These are phyloP conservation scores for Erebia aethiops DNA, from an alignment of 2,888 invertebrate genomes.

Conservation along the genomic window DNA sequence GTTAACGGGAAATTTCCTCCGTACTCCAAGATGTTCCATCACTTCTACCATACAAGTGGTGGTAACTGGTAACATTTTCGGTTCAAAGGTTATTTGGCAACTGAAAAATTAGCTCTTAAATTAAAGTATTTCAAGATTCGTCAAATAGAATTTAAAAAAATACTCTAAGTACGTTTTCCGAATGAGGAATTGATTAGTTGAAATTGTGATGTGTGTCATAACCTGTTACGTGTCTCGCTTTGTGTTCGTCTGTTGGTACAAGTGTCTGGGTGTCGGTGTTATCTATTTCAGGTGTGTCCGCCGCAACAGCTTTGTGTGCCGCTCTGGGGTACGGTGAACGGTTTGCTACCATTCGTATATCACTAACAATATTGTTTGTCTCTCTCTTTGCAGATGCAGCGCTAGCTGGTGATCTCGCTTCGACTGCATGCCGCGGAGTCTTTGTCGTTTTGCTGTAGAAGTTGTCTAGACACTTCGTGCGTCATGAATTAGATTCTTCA, in stretches of 20 bases:
- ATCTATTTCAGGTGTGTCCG: slow-evolving; percentile 62
- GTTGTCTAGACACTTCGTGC: slow-evolving; percentile 25
- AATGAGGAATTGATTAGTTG: slow-evolving; percentile 16
- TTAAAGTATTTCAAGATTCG: neutral
- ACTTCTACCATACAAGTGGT: too few relatives aligned
- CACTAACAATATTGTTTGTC: slow-evolving; percentile 70
- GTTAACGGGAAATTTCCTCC: too few relatives aligned
- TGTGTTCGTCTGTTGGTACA: slow-evolving; percentile 59
- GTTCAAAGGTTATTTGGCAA: neutral
- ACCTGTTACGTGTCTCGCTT: slow-evolving; percentile 50
- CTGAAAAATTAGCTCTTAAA: neutral
- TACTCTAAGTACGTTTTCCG: neutral
- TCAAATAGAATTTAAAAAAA: neutral
- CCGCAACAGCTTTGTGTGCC: slow-evolving; percentile 65
- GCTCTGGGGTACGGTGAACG: slow-evolving; percentile 65
- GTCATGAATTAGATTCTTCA: neutral
- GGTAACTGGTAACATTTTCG: too few relatives aligned
- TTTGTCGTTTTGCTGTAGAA: neutral
- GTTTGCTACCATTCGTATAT: slow-evolving; percentile 53
- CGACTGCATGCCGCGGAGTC: slow-evolving; percentile 21
- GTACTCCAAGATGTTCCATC: too few relatives aligned
- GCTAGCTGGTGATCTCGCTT: slow-evolving; percentile 55
- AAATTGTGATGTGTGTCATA: slow-evolving; percentile 33
- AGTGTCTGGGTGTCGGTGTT: slow-evolving; percentile 57
- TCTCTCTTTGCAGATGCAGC: slow-evolving; percentile 77